phyloP scores from a whole-genome alignment of 2,113 vertebrate genomes.

The Leucosticte australis region DNA sequence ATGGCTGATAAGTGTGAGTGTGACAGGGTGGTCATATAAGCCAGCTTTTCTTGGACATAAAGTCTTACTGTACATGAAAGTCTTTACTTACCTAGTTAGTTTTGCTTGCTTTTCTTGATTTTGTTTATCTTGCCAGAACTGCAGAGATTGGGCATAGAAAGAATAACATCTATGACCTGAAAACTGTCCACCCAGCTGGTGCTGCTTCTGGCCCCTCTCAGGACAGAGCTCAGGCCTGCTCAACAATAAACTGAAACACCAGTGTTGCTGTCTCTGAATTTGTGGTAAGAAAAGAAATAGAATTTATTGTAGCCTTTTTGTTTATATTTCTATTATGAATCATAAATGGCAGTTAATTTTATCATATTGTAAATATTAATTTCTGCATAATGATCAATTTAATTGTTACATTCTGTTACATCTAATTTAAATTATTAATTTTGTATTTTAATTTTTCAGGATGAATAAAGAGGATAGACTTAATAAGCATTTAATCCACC shows the following conservation, averaged over 20 bases:
- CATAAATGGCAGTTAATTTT: not conserved
- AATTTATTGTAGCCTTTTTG: not conserved
- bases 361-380: not conserved
- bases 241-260: not conserved
- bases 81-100: not conserved
- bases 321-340: not conserved
- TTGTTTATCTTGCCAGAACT: not conserved
- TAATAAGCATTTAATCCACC: not conserved
- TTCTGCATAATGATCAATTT: not conserved
- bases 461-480: not conserved
- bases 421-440: not conserved
- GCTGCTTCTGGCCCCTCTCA: not conserved
- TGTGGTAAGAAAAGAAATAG: not conserved
- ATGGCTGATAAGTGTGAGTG: not conserved
- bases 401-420: not conserved
- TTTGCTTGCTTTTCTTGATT: not conserved
- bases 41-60: not conserved
- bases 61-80: not conserved
- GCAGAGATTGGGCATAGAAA: not conserved
- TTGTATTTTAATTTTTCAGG: not conserved
- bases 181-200: not conserved
- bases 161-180: not conserved
- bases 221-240: not conserved
- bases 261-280: not conserved
- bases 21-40: not conserved